A percentile compares a stretch with the other conserved stretches of the same genome.
These are phyloP conservation scores for Noctua janthe DNA, from an alignment of 2,888 invertebrate genomes.

Conservation along the genomic window DNA sequence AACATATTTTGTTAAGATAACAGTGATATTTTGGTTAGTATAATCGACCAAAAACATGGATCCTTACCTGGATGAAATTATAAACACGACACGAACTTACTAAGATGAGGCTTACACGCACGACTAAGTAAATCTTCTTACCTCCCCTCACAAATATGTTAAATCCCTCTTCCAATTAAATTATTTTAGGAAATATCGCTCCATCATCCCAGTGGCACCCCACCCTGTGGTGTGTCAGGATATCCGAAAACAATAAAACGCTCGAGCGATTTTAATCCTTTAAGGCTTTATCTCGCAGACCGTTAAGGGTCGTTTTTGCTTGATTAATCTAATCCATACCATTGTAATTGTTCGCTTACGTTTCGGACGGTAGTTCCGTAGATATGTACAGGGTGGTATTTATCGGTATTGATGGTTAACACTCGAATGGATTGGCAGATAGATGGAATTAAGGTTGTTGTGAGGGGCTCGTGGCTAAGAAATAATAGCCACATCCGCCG, in stretches of 20 bases:
- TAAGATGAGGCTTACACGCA: constrained; percentile 37
- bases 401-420: constrained; percentile 51
- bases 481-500: background rate
- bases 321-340: constrained; percentile 83
- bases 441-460: constrained; percentile 35
- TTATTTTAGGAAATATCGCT: constrained; percentile 50
- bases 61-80: background rate
- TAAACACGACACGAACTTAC: constrained; percentile 12
- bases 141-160: constrained; percentile 39
- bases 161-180: constrained; percentile 49
- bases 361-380: constrained; percentile 52
- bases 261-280: constrained; percentile 81
- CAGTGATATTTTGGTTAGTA: background rate
- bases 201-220: constrained; percentile 42
- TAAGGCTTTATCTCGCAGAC: constrained; percentile 78
- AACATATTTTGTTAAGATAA: background rate
- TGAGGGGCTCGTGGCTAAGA: background rate
- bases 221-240: constrained; percentile 68
- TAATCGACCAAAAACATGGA: background rate
- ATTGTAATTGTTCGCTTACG: constrained; percentile 78
- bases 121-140: constrained; percentile 26
- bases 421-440: constrained; percentile 39
- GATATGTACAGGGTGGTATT: constrained; percentile 43
- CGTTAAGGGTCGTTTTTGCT: constrained; percentile 82
- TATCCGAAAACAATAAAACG: constrained; percentile 85